These are phyloP conservation scores for Drosophila kanekoi DNA, from an alignment of 2,888 invertebrate species.

Conservation along the genomic window DNA sequence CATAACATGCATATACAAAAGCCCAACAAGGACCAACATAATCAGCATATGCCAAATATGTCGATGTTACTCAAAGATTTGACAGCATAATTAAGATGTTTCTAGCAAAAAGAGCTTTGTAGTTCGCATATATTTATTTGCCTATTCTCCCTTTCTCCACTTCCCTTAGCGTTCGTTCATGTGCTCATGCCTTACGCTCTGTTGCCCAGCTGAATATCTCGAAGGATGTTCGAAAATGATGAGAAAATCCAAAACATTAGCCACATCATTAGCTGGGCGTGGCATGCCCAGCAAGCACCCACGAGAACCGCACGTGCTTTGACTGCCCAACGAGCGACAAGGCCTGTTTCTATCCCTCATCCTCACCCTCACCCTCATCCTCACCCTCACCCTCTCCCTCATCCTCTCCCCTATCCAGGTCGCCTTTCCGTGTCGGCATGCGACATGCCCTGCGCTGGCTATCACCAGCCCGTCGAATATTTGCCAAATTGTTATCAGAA, in stretches of 20 bases:
- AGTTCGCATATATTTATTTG: conserved; percentile 3
- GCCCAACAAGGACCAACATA: neutral
- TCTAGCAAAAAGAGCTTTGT: neutral
- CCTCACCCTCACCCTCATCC: neutral
- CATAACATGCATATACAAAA: too few relatives aligned
- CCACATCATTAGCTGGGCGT: conserved; percentile 55
- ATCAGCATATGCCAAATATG: conserved; percentile 41
- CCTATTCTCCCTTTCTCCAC: too few relatives aligned
- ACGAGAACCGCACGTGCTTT: conserved; percentile 44
- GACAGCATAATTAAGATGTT: conserved; percentile 60
- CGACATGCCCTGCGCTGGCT: too few relatives aligned
- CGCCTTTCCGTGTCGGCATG: too few relatives aligned
- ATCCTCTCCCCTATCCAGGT: neutral
- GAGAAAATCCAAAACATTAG: conserved; percentile 39
- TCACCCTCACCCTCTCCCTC: neutral
- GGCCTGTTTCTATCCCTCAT: neutral
- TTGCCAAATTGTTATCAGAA: conserved; percentile 60
- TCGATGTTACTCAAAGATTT: conserved; percentile 23
- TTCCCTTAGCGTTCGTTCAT: too few relatives aligned
- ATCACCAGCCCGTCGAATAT: neutral
- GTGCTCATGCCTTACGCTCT: too few relatives aligned
- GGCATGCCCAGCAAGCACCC: conserved; percentile 37
- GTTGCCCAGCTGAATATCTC: neutral
- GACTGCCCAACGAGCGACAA: conserved; percentile 24
- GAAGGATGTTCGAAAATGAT: conserved; percentile 31